phyloP scores from a whole-genome alignment of 2,797 vertebrate species.

The Hypotaenidia philippensis region DNA sequence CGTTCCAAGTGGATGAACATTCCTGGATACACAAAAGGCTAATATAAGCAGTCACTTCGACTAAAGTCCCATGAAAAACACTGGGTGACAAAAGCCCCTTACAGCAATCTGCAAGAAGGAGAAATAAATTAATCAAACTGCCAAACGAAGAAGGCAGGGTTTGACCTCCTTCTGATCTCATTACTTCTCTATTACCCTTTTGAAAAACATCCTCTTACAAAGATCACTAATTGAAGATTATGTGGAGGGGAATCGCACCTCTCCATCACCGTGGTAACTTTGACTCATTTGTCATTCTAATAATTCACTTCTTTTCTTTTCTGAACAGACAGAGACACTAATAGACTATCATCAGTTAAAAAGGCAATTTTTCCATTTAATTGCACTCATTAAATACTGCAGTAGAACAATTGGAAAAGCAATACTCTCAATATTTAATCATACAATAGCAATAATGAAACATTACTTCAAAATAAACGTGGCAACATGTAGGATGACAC shows the following conservation, averaged over 20 bases:
- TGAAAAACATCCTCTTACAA: slow-evolving; percentile 90
- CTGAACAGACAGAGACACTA: slow-evolving; percentile 84
- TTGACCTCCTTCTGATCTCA: slow-evolving; percentile 93
- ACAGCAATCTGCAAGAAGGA: slow-evolving; percentile 87
- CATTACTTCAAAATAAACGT: slow-evolving; percentile 79
- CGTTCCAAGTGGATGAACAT: slow-evolving; percentile 17
- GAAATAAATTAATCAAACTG: slow-evolving; percentile 96
- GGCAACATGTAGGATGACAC: slow-evolving; percentile 57
- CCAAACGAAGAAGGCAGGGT: slow-evolving; percentile 87
- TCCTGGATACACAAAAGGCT: slow-evolving; percentile 51
- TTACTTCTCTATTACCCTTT: slow-evolving; percentile 89
- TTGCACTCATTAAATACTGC: slow-evolving; percentile 85
- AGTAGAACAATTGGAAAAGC: slow-evolving; percentile 85
- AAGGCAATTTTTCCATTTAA: slow-evolving; percentile 89
- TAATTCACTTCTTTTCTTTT: slow-evolving; percentile 86
- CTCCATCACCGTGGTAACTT: slow-evolving; percentile 86
- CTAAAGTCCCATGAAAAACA: slow-evolving; percentile 77
- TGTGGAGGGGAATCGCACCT: slow-evolving; percentile 85
- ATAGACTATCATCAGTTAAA: slow-evolving; percentile 86
- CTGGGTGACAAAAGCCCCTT: slow-evolving; percentile 88
- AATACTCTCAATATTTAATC: slow-evolving; percentile 87
- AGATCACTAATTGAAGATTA: slow-evolving; percentile 95
- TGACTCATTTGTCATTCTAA: slow-evolving; percentile 87
- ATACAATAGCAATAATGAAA: slow-evolving; percentile 81
- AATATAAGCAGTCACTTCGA: slow-evolving; percentile 69